Evolutionary conservation across 2,888 invertebrate genomes (phyloP).

Genomic region (Leptopilina myrica): DNA sequence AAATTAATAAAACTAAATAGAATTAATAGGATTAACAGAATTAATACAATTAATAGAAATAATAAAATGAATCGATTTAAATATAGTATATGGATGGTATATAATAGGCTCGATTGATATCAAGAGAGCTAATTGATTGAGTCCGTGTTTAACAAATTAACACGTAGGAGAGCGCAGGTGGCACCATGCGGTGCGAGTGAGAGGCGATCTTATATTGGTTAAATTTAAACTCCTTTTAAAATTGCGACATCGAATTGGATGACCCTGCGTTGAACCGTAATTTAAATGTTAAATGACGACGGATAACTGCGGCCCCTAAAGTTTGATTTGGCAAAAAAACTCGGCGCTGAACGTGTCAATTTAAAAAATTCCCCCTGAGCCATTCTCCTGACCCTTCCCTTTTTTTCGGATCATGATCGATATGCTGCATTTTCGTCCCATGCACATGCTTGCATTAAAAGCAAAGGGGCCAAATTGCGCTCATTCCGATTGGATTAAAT

Average conservation of each 20-base stretch:
- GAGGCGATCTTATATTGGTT: constrained; percentile 26
- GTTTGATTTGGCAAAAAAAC: constrained; percentile 30
- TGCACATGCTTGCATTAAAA: constrained; percentile 11
- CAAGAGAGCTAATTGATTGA: constrained; percentile 30
- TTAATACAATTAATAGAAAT: too few species aligned
- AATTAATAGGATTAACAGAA: too few species aligned
- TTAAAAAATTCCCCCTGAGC: constrained; percentile 37
- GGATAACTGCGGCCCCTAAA: constrained; percentile 31
- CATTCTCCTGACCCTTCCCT: constrained; percentile 8
- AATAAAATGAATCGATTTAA: too few species aligned
- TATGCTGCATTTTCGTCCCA: constrained; percentile 10
- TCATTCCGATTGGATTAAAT: too few species aligned
- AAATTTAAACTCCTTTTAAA: constrained; percentile 35
- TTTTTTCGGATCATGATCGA: constrained; percentile 12
- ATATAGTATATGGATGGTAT: too few species aligned
- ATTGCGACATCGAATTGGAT: constrained; percentile 36
- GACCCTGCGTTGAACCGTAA: constrained; percentile 36
- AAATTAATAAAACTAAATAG: too few species aligned
- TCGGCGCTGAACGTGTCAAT: constrained; percentile 33
- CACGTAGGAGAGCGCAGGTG: constrained; percentile 13
- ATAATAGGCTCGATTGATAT: constrained; percentile 10
- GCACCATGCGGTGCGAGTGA: constrained; percentile 30
- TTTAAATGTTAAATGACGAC: constrained; percentile 39
- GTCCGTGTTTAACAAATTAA: constrained; percentile 39
- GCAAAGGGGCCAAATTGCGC: neutral